A percentile compares a stretch with the other conserved stretches of the same genome.
Conservation (phyloP, 1,140 invertebrate species). For the Contarinia nasturtii region DNA sequence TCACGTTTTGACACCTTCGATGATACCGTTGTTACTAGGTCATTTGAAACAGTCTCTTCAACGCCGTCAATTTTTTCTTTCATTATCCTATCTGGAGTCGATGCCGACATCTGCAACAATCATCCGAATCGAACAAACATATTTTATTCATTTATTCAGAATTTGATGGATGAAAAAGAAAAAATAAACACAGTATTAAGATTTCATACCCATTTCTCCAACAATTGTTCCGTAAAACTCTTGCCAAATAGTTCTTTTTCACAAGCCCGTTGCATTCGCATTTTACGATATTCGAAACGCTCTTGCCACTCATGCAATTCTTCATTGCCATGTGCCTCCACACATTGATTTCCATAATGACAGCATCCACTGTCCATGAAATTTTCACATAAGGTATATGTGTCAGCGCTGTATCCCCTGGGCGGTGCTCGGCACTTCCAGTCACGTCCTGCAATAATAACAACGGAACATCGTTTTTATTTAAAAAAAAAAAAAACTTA, state of each 20-base stretch:
- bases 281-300: conserved; percentile 42
- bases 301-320: conserved; percentile 59
- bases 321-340: conserved; percentile 51
- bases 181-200: no score
- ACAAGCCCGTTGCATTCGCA: conserved; percentile 40
- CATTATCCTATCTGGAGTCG: conserved; percentile 31
- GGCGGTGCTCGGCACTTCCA: conserved; percentile 52
- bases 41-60: conserved; percentile 35
- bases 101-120: no score
- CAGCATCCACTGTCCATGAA: conserved; percentile 33
- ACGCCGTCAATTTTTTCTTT: conserved; percentile 35
- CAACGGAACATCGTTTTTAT: neutral
- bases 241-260: conserved; percentile 48
- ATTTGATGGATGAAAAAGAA: no score
- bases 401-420: conserved; percentile 35
- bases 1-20: conserved; percentile 43
- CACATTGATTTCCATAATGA: conserved; percentile 47
- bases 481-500: neutral
- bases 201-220: conserved; percentile 45
- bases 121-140: no score
- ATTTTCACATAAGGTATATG: conserved; percentile 34
- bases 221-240: conserved; percentile 40
- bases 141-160: no score
- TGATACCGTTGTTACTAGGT: conserved; percentile 39
- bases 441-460: conserved; percentile 25